Base-by-base conservation (phyloP, 2,113 vertebrate species). In the Varanus komodoensis region DNA sequence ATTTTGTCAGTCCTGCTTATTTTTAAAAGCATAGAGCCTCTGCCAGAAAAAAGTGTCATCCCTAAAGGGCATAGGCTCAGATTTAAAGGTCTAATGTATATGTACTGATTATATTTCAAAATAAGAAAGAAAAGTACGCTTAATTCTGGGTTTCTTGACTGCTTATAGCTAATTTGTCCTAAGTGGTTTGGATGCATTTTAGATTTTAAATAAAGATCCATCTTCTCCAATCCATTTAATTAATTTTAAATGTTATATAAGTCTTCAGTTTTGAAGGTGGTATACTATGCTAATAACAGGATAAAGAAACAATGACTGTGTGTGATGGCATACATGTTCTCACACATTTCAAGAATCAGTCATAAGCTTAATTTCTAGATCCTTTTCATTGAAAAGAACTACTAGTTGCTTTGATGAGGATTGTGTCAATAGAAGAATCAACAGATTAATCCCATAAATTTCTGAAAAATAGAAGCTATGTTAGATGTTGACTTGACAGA, bases 361-460 rank as follows among this genome's bases (percentile, higher is more conserved):
- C 79, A 83, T 9, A 69, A 32, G 27, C 61, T 21, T 4, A 91
- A 67, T 64, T 25, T 27, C 27, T 27, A 12, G 48, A 81, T 61
- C 11, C 8, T 12, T 0, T 6, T 27, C 1, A 0, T 27, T 61
- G 48, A 2, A 1, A 0, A 29, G 29, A 83, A 89, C 89, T 54
- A 11, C 44, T 8, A 0, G 79, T 5, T 54, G 0, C 0, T 38
- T 86, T 19, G 0, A 50, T 17, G 0, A 8, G n/a, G 29, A 27
- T 52, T 84, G 78, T 85, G 34, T 25, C 11, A 67, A 54, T 50
- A 34, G 6, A 89, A 78, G 32, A 64, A 11, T 8, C 61, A 83
- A 67, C n/a, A 57, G 61, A 27, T 86, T 69, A 23, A 80, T 68
- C 44, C 67, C 88, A 32, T 32, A n/a, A 0, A 0, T 67, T 67